These are phyloP conservation scores for Urophycis tenuis DNA, from an alignment of 2,797 vertebrate species.

Conservation along the genomic window DNA sequence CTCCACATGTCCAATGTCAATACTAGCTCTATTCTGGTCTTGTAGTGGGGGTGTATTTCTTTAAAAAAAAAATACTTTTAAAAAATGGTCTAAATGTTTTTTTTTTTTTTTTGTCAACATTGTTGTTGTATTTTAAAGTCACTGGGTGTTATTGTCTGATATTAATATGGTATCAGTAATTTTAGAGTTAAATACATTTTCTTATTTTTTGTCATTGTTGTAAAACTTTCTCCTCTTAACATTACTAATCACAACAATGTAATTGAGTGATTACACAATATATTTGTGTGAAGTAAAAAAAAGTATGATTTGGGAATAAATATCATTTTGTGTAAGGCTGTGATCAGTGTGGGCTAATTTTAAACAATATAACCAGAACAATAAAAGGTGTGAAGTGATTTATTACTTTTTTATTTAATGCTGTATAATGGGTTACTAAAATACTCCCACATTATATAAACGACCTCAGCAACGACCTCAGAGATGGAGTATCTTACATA, in stretches of 20 bases:
- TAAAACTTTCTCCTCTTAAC: not conserved
- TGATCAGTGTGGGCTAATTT: not conserved
- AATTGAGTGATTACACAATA: not conserved
- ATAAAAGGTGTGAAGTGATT: not conserved
- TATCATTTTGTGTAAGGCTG: not conserved
- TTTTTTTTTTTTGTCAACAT: not conserved
- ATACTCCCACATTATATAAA: not conserved
- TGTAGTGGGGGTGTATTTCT: too few relatives aligned
- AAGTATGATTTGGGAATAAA: not conserved
- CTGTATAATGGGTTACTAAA: not conserved
- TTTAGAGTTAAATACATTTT: not conserved
- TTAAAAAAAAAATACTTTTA: not conserved
- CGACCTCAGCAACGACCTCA: not conserved
- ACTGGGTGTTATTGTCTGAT: not conserved
- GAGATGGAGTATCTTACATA: not conserved
- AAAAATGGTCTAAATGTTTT: not conserved
- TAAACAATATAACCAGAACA: not conserved
- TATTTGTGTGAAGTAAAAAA: not conserved
- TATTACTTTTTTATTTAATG: not conserved
- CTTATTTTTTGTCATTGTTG: not conserved
- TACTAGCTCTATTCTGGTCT: not conserved
- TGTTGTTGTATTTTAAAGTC: not conserved
- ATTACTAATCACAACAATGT: constrained; percentile 1
- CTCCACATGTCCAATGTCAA: constrained; percentile 7
- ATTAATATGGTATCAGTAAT: not conserved